phyloP scores from a whole-genome alignment of 2,888 invertebrate genomes.

The Lepetodrilus schrolli region DNA sequence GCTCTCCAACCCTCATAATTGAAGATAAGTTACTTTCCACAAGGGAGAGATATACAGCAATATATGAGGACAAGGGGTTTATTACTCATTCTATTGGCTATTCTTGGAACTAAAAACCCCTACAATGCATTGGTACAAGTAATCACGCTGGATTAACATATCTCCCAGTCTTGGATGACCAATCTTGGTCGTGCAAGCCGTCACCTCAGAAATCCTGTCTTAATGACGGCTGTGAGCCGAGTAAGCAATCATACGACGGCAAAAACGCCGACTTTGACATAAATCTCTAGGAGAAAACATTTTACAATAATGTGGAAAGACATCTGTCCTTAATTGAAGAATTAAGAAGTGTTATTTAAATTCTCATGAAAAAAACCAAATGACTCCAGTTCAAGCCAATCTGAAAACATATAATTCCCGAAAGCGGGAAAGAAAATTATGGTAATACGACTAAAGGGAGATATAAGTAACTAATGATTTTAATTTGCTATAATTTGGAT shows the following conservation, averaged over 20 bases:
- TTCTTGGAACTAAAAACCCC: conserved; percentile 24
- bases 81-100: conserved; percentile 3
- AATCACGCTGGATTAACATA: conserved; percentile 26
- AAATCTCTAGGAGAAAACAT: neutral
- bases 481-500: too few relatives aligned
- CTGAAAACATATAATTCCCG: too few relatives aligned
- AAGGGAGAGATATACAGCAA: conserved; percentile 21
- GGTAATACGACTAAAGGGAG: neutral
- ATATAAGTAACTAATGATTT: too few relatives aligned
- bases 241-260: neutral
- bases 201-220: neutral
- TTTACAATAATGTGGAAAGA: neutral
- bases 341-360: neutral
- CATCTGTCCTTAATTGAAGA: neutral
- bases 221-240: neutral
- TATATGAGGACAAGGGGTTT: conserved; percentile 20
- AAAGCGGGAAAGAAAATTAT: neutral
- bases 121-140: conserved; percentile 20
- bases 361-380: too few relatives aligned
- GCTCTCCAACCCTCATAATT: conserved; percentile 23
- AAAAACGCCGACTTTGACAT: neutral
- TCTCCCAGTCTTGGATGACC: neutral
- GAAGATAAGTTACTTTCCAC: conserved; percentile 26
- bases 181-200: neutral
- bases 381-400: neutral